These are phyloP conservation scores for Bombus confusus DNA, from an alignment of 1,140 invertebrate species.

Conservation along the genomic window DNA sequence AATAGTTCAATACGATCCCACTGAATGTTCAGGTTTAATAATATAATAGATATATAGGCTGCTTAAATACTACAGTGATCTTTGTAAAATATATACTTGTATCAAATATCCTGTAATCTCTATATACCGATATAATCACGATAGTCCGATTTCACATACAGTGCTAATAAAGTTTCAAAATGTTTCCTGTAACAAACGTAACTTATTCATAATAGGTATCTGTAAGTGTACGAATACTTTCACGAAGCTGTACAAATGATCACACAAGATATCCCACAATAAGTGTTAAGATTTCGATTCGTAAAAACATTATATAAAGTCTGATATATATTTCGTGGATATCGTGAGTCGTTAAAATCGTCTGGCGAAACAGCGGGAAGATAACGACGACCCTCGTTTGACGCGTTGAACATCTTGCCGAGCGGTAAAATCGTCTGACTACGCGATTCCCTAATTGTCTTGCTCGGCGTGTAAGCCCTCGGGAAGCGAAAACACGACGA, in stretches of 20 bases:
- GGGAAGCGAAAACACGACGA: slow-evolving; percentile 28
- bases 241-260: background rate
- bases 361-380: background rate
- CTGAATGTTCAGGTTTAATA: no score
- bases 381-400: background rate
- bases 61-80: no score
- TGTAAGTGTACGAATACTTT: background rate
- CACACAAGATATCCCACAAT: background rate
- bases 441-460: slow-evolving; percentile 48
- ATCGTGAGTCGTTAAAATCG: background rate
- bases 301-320: no score
- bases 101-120: no score
- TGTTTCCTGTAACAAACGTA: no score
- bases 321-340: background rate
- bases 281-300: background rate
- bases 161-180: no score
- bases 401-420: slow-evolving; percentile 5
- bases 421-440: slow-evolving; percentile 3
- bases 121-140: no score
- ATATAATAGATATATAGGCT: no score
- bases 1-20: no score
- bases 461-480: slow-evolving; percentile 12
- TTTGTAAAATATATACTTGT: no score
- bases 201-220: background rate
- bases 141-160: no score